Evolutionary conservation across 2,113 vertebrate genomes (phyloP).

Genomic region (Dromiciops gliroides): DNA sequence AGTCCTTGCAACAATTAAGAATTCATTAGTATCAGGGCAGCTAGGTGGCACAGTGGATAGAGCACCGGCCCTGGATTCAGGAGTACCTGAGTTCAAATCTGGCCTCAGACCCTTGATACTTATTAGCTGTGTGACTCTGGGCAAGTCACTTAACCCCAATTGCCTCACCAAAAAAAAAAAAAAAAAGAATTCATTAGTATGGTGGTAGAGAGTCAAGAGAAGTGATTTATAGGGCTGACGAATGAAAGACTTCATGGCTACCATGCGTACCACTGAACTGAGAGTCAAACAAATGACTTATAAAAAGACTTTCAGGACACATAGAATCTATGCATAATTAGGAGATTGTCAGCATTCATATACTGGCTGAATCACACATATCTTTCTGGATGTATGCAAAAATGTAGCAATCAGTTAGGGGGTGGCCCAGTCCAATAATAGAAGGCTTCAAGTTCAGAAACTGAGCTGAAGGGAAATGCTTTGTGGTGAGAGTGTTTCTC

Average conservation of each 20-base stretch:
- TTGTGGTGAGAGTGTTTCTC: no score
- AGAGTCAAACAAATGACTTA: not conserved
- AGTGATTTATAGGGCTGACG: not conserved
- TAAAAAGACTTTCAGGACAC: not conserved
- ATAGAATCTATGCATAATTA: not conserved
- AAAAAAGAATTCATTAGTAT: not conserved
- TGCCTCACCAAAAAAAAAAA: no score
- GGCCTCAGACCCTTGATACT: no score
- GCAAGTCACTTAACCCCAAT: no score
- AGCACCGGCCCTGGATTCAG: no score
- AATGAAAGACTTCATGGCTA: not conserved
- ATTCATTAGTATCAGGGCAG: not conserved
- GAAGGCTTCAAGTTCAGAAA: not conserved
- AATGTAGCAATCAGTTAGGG: not conserved
- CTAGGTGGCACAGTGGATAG: no score
- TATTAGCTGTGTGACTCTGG: no score
- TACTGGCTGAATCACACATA: not conserved
- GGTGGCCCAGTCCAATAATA: not conserved
- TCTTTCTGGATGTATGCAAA: not conserved
- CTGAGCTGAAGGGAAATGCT: not conserved
- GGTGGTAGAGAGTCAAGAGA: not conserved
- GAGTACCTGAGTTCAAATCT: no score
- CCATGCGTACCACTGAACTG: not conserved
- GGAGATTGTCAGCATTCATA: not conserved
- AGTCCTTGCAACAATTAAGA: not conserved